These are phyloP conservation scores for Columba guinea DNA, from an alignment of 2,797 vertebrate species.

Conservation along the genomic window DNA sequence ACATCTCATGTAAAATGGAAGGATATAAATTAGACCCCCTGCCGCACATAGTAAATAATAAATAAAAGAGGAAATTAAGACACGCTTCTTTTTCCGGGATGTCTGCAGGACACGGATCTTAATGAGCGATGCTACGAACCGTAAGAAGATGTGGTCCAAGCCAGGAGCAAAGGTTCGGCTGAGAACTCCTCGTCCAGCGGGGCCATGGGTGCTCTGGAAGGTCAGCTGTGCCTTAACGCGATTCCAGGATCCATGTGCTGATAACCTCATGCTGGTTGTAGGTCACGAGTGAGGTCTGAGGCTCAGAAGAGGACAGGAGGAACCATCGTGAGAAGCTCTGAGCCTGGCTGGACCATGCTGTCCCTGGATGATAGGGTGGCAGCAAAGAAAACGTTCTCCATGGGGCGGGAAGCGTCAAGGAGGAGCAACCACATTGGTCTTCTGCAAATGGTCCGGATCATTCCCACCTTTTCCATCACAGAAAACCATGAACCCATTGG, in stretches of 20 bases:
- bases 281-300: accelerated
- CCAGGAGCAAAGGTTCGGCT: accelerated
- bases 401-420: neutral
- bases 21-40: neutral
- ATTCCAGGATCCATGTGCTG: accelerated
- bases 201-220: neutral
- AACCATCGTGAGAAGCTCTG: accelerated
- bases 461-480: neutral
- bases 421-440: accelerated
- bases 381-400: accelerated
- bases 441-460: neutral
- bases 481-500: accelerated
- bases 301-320: neutral
- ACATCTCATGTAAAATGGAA: neutral
- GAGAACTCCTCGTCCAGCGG: neutral
- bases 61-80: constrained; percentile 15
- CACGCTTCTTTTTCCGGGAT: neutral
- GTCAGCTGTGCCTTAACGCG: accelerated
- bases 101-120: neutral
- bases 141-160: neutral
- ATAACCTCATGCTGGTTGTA: neutral
- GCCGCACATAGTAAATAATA: neutral
- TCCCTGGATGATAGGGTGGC: accelerated
- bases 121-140: neutral
- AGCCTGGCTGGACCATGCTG: accelerated